Base-by-base conservation (phyloP, 2,888 invertebrate genomes). In the Sialis lutaria region DNA sequence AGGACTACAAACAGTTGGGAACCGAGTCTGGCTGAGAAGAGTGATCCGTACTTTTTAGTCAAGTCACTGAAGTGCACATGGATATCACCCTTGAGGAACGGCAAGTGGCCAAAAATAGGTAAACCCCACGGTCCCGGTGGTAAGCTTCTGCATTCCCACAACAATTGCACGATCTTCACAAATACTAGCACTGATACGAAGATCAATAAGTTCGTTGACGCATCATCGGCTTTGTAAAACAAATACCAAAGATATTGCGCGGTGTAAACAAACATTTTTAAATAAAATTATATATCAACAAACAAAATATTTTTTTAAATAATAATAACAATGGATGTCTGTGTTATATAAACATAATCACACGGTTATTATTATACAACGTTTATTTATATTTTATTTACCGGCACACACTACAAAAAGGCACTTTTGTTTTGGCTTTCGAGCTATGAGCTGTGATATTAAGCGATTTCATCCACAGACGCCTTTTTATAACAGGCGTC, bases 51-150 rank as follows among this genome's bases (percentile, higher is more conserved):
- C 57, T 74, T 77, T 52, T 78, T 73, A 40, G 86, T 78, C 57
- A 92, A 67, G 56, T 82, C 76, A 58, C 80, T 73, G 67, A 84
- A 86, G 48, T 81, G 78, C 47, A 86, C 74, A 65, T 91, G 89
- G 44, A 82, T 76, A 56, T 74, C 74, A 39, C 77, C 75, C 54
- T 81, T 83, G 57, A 92, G 72, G 64, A 84, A 88, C 4, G 84
- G 82, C 53, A 91, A 67, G 60, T 83, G 88, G 50, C 92, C 91
- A 48, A 89, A 71, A 46, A 90, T 69, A 13, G 91, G 91, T 5
- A 86, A 68, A 2, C 90, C 88, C 82, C 84, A 84, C 4, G 91
- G 91, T 4, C 91, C 91, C 1, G 91, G 91, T 1, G 91, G 91
- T 54, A 89, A 67, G 53, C 70, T 65, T 55, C 52, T 60, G 32